Evolutionary conservation across 2,113 vertebrate species (phyloP).

Genomic region (Cololabis saira): DNA sequence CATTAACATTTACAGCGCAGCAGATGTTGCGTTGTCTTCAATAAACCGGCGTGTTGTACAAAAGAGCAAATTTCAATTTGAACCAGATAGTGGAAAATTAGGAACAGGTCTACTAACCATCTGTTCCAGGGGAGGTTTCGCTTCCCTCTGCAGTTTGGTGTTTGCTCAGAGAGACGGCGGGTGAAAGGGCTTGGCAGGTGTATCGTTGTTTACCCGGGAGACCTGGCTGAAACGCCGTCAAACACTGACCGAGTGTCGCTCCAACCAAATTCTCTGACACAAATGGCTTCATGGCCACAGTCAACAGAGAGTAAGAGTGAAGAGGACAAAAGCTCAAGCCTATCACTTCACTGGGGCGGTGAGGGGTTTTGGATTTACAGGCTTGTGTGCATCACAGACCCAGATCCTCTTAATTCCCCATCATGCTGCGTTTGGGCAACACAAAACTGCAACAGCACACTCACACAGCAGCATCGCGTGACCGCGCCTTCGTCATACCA

Average conservation of each 20-base stretch:
- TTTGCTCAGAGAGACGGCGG: slow-evolving; percentile 66
- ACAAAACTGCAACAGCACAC: too few relatives aligned
- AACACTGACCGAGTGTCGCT: slow-evolving; percentile 51
- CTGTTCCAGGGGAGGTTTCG: slow-evolving; percentile 59
- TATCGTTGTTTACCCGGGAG: slow-evolving; percentile 60
- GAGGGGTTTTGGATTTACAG: too few relatives aligned
- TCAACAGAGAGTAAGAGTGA: slow-evolving; percentile 26
- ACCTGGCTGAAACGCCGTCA: slow-evolving; percentile 43
- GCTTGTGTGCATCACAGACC: too few relatives aligned
- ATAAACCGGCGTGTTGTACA: slow-evolving; percentile 46
- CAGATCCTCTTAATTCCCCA: too few relatives aligned
- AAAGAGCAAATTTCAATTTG: slow-evolving; percentile 61
- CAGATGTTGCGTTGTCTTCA: slow-evolving; percentile 67
- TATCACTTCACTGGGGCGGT: too few relatives aligned
- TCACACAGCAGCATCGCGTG: too few relatives aligned
- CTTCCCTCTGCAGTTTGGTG: slow-evolving; percentile 57
- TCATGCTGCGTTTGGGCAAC: too few relatives aligned
- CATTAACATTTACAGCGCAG: slow-evolving; percentile 69
- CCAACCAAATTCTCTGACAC: slow-evolving; percentile 44
- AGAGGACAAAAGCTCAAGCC: too few relatives aligned
- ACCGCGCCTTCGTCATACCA: too few relatives aligned
- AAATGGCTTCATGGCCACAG: background rate
- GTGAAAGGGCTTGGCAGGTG: slow-evolving; percentile 66
- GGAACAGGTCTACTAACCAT: slow-evolving; percentile 65
- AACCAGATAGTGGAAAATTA: slow-evolving; percentile 68